These are phyloP conservation scores for Notiomystis cincta DNA, from an alignment of 2,113 vertebrate genomes.

Conservation along the genomic window DNA sequence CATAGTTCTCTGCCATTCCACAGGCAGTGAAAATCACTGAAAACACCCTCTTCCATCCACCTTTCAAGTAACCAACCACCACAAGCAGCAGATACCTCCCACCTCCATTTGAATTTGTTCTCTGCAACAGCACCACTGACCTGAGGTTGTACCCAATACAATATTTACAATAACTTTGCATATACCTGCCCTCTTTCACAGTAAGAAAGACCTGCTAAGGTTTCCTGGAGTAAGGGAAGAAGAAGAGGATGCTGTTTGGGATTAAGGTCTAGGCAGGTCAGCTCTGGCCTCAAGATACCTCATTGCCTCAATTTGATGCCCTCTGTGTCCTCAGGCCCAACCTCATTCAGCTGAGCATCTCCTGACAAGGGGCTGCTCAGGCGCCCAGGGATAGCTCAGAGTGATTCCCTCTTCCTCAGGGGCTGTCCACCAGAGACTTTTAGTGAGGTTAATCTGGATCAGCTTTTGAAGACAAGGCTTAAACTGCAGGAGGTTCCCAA, in stretches of 20 bases:
- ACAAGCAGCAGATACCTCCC: background rate
- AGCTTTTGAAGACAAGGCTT: background rate
- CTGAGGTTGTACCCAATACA: background rate
- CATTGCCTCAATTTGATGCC: background rate
- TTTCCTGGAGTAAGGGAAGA: background rate
- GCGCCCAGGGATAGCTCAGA: fast-evolving
- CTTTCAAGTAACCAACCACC: background rate
- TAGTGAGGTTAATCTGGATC: background rate
- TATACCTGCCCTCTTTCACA: no score
- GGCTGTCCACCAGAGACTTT: background rate
- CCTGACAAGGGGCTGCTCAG: background rate
- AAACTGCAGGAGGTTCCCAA: background rate
- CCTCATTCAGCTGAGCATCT: background rate
- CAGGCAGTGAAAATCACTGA: background rate
- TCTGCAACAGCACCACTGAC: background rate
- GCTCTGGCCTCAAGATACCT: background rate
- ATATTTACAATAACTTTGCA: background rate
- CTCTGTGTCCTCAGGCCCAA: background rate
- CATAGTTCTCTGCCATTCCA: background rate
- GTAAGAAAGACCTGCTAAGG: background rate
- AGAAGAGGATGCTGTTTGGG: fast-evolving
- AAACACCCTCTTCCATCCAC: background rate
- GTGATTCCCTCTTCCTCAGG: fast-evolving
- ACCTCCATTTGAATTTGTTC: background rate
- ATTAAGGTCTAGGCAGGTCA: background rate